phyloP scores from a whole-genome alignment of 2,888 invertebrate genomes.

The Heliconius hortense region DNA sequence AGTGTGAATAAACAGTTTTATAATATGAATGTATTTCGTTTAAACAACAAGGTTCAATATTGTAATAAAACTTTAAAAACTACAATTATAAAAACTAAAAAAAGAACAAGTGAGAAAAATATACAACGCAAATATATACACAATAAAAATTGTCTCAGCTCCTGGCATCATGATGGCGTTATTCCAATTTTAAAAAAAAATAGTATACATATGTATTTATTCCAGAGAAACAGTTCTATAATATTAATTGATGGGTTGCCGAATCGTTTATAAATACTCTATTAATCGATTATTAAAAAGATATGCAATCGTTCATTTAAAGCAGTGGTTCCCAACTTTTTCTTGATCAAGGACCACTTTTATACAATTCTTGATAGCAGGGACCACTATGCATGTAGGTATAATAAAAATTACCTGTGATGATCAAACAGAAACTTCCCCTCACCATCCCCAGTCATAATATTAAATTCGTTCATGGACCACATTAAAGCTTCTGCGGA shows the following conservation, averaged over 20 bases:
- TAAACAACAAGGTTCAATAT: not conserved
- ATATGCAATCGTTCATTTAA: too few relatives aligned
- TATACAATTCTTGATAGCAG: too few relatives aligned
- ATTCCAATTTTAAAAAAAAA: not conserved
- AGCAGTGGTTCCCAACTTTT: too few relatives aligned
- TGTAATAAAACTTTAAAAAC: not conserved
- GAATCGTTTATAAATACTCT: not conserved
- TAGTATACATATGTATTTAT: not conserved
- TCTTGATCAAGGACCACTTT: too few relatives aligned
- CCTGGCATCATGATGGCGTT: not conserved
- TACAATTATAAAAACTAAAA: not conserved
- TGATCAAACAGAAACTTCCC: too few relatives aligned
- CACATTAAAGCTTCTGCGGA: too few relatives aligned
- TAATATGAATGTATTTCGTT: not conserved
- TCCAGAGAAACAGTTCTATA: too few relatives aligned
- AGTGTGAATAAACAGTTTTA: not conserved
- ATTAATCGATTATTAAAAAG: too few relatives aligned
- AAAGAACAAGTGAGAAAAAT: not conserved
- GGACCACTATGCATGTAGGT: too few relatives aligned
- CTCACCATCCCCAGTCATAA: too few relatives aligned
- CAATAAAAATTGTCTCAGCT: not conserved
- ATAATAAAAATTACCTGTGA: too few relatives aligned
- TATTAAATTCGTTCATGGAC: too few relatives aligned
- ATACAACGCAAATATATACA: not conserved
- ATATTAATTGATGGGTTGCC: not conserved